Conservation (phyloP, 2,113 vertebrate genomes). For the Entelurus aequoreus region DNA sequence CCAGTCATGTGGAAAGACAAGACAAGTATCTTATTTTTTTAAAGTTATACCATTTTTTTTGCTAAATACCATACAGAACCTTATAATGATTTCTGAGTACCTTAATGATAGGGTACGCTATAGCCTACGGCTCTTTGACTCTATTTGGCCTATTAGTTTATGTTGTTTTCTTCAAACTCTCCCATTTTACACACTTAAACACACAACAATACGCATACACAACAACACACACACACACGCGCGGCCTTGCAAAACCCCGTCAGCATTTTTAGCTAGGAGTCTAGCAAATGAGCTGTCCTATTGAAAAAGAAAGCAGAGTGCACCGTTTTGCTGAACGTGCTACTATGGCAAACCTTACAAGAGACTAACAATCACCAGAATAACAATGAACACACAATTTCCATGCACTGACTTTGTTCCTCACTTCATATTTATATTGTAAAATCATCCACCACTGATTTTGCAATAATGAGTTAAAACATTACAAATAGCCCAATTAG, state of each 20-base stretch:
- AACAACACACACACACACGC: slow-evolving; percentile 22
- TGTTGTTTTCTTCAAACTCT: slow-evolving; percentile 33
- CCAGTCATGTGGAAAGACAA: slow-evolving; percentile 16
- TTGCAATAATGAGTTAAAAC: neutral
- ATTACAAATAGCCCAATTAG: too few species aligned
- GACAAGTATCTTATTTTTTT: neutral
- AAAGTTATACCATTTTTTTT: too few species aligned
- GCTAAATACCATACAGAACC: slow-evolving; percentile 27
- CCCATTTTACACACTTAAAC: slow-evolving; percentile 31
- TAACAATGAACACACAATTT: neutral
- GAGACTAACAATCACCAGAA: slow-evolving; percentile 19
- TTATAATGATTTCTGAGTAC: slow-evolving; percentile 73
- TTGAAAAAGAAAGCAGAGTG: slow-evolving; percentile 76
- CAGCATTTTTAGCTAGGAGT: slow-evolving; percentile 74
- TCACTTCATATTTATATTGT: neutral
- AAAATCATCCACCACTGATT: neutral
- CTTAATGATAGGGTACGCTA: slow-evolving; percentile 68
- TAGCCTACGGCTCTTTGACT: slow-evolving; percentile 37
- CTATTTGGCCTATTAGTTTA: slow-evolving; percentile 51
- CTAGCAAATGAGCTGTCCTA: slow-evolving; percentile 82
- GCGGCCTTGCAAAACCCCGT: slow-evolving; percentile 69
- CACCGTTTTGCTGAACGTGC: slow-evolving; percentile 71
- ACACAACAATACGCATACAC: neutral
- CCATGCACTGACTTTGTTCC: neutral
- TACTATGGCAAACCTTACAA: slow-evolving; percentile 69